Base-by-base conservation (phyloP, 2,113 vertebrate species). In the Anseranas semipalmata region DNA sequence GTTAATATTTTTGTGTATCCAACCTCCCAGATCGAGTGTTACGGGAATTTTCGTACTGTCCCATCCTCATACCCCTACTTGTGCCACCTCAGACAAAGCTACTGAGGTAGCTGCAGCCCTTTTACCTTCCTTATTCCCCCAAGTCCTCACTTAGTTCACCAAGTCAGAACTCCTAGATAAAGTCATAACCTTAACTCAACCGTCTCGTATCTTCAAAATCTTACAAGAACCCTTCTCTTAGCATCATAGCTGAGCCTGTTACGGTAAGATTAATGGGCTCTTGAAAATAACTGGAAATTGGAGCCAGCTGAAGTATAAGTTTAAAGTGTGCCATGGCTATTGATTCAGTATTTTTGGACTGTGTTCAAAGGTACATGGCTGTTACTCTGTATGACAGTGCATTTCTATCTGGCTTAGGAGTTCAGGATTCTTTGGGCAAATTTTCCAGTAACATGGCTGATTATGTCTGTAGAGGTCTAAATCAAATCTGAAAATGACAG, bases 391-490 rank as follows among this genome's bases (percentile, higher is more conserved):
- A 43, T 18, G 21, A 78, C 62, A 33, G 48, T 52, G 48, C 15
- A 1, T 17, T 82, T 72, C 77, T 85, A 9, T 37, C 80, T 85
- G 80, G 22, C 43, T 63, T 21, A 65, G 60, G 60, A 60, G 20
- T 72, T 91, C 72, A 55, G 70, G 37, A 60, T n/a, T 72, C 20
- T 90, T 18, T 70, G 66, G 35, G 46, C 27, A 75, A 81, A 56
- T 92, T 85, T 96, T 72, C 56, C 94, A 52, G 81, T 89, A 87
- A 72, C 35, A 53, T 27, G 89, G 33, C 39, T 89, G 84, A 92
- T 87, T 87, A 17, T 53, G 73, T 70, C 75, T 58, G 27, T 15
- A 41, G 41, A 65, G 30, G n/a, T 85, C 56, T 87, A 89, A 85
- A 95, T 60, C 70, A 87, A 93, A 94, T 35, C 46, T 78, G 68